A percentile compares a stretch with the other conserved stretches of the same genome.
These are phyloP conservation scores for Microcebus lehilahytsara DNA, from an alignment of 2,113 vertebrate genomes.

Conservation along the genomic window DNA sequence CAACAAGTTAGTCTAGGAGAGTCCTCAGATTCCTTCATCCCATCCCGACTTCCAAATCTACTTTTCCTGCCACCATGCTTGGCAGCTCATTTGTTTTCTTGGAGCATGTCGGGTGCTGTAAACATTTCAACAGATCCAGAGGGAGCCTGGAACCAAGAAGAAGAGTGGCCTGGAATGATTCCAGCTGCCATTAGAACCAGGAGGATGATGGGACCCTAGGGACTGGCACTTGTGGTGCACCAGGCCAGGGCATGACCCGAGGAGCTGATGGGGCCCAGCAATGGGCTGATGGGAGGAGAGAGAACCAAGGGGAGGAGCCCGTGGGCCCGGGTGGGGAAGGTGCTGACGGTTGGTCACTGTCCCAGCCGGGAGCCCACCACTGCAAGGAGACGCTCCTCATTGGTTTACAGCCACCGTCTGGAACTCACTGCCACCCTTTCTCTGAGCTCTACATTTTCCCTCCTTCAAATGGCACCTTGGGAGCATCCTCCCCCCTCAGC, in stretches of 20 bases:
- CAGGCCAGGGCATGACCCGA: background rate
- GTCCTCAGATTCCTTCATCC: background rate
- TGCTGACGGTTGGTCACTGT: rapidly evolving
- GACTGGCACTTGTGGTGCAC: background rate
- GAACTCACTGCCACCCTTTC: background rate
- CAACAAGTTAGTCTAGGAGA: background rate
- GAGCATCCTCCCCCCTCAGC: background rate
- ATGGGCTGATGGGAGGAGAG: background rate
- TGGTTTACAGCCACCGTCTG: background rate
- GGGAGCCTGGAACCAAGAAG: background rate
- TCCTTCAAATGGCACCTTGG: background rate
- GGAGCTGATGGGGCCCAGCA: background rate
- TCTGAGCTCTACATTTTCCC: background rate
- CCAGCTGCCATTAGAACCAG: background rate
- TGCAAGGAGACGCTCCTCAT: rapidly evolving
- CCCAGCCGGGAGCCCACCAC: background rate
- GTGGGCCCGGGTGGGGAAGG: rapidly evolving
- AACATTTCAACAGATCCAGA: background rate
- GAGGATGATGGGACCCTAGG: background rate
- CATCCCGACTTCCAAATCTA: background rate
- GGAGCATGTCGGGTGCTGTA: background rate
- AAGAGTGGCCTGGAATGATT: background rate
- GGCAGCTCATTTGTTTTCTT: background rate
- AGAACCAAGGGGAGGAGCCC: background rate
- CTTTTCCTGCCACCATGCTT: background rate